Evolutionary conservation across 2,888 invertebrate species (phyloP), one percentile per base, ranked within the genome.

Genomic region (Drosophila merina): DNA sequence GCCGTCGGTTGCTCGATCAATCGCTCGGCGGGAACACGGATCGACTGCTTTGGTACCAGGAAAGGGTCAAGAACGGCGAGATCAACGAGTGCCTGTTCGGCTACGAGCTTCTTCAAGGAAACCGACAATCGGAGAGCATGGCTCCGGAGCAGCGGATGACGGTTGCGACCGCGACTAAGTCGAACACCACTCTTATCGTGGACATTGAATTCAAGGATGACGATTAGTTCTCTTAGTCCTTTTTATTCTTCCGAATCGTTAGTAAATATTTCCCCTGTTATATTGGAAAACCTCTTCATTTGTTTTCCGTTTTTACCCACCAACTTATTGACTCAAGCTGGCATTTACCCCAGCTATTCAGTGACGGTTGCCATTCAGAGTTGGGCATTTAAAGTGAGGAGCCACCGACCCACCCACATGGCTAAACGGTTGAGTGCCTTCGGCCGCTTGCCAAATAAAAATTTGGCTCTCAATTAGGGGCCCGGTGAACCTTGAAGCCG

Each of bases 21-120:
- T 89, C 87, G 0, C 58, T 92, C 48, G 91, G 91, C 30, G 88
- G 88, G 0, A 90, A 90, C 64, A 90, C 85, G 1, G 89, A 89
- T 14, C 90, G 91, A 1, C 51, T 74, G 25, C 66, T 79, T 36
- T 87, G 88, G 76, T 91, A 89, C 72, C 67, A 89, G 57, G 66
- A 75, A 7, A 76, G 83, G 59, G 38, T 77, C 5, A 63, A 63
- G 0, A 75, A 81, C 0, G 73, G 77, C 7, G 66, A 71, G 45
- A 57, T 90, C 0, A 57, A 69, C 5, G 87, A 89, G 7, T 90
- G 90, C 60, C 79, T 90, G 62, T 89, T 88, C 75, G 88, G 88
- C 1, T 79, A 76, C 42, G 86, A 86, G 58, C 58, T 81, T 38
- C 72, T 79, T 4, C 69, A 68, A 14, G 33, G 33, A n/a, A 40